Base-by-base conservation (phyloP, 2,888 invertebrate genomes). In the Caenorhabditis sulstoni region DNA sequence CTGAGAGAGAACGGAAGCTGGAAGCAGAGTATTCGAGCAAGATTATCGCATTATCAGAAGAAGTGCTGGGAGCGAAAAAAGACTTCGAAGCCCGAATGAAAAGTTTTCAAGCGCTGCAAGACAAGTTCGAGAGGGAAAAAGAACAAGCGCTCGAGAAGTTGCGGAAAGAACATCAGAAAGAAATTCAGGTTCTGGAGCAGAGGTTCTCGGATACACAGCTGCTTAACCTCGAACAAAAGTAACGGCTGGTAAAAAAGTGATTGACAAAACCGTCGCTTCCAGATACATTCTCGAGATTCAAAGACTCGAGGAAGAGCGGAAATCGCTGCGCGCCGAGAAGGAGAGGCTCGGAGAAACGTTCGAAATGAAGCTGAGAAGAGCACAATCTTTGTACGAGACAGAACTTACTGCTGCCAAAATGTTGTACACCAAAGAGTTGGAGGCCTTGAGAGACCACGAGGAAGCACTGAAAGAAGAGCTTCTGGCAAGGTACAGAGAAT, bases 61-160 rank as follows among this genome's bases (percentile, higher is more conserved):
- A 91, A 87, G 81, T 92, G 87, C 55, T 92, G 89, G 85, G 91
- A 68, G 90, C 88, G 11, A 88, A 88, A 71, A 88, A 90, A 62
- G 90, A 90, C 59, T 92, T 92, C 90, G 91, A 90, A 90, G 89
- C 66, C 88, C 82, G 89, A 90, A 92, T 78, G 92, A 92, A 85
- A 90, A 88, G 91, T 90, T 92, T 90, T 90, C 92, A 85, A 91
- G 85, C 88, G 9, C 70, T 90, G 7, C 89, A 90, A 83, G 89
- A 89, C 55, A 86, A 88, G 55, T 90, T 90, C 65, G 90, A 90
- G 61, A 55, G 88, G 11, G 90, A 90, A 55, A 90, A 90, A 64
- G 90, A 90, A 66, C 85, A 87, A 59, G 87, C 90, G 0, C 66
- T 90, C 52, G 90, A 90, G 65, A 90, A 89, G 61, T 65, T 90